Percentiles rank a stretch among this genome's conserved stretches.
Conservation (phyloP, 2,113 vertebrate genomes). For the Phyllostomus discolor region DNA sequence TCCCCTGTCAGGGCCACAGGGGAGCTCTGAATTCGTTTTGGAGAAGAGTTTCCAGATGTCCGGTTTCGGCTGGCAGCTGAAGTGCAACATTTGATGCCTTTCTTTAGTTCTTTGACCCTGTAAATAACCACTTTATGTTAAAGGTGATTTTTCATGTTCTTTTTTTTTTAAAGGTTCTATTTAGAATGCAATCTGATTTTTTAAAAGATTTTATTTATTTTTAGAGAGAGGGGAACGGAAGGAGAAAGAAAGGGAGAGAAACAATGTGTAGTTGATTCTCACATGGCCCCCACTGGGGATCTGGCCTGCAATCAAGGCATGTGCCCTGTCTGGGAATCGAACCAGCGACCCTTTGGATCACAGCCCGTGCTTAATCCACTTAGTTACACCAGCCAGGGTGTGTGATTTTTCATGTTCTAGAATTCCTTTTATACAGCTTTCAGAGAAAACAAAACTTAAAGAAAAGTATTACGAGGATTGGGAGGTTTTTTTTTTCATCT, state of each 20-base stretch:
- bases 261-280: no score
- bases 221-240: no score
- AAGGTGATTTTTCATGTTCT: not conserved
- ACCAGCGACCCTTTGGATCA: no score
- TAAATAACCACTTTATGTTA: conserved; percentile 57
- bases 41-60: conserved; percentile 68
- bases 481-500: not conserved
- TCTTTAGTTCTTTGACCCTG: conserved; percentile 93
- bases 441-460: conserved; percentile 25
- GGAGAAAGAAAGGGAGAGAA: no score
- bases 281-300: no score
- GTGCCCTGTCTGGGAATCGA: no score
- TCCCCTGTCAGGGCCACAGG: conserved; percentile 71
- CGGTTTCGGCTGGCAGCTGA: conserved; percentile 61
- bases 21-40: conserved; percentile 80
- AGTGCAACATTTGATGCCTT: conserved; percentile 75
- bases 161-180: no score
- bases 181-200: no score
- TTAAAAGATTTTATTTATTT: no score
- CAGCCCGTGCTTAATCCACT: no score
- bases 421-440: conserved; percentile 21
- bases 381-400: no score
- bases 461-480: not conserved
- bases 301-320: no score
- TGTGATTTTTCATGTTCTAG: not conserved